phyloP scores from a whole-genome alignment of 2,113 vertebrate genomes.

The Lamprotornis superbus region DNA sequence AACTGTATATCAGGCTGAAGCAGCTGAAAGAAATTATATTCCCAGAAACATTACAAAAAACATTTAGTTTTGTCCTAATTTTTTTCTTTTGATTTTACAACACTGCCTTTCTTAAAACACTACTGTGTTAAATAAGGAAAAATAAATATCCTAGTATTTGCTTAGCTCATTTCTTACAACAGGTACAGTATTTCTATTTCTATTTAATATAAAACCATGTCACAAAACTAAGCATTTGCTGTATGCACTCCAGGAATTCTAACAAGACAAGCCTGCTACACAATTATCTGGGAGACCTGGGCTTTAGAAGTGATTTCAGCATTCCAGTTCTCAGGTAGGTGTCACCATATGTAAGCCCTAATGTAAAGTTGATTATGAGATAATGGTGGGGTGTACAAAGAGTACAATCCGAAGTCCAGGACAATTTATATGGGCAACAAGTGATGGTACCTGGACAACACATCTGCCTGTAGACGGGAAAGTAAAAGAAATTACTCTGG shows the following conservation, averaged over 20 bases:
- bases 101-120: not conserved
- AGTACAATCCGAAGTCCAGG: too few species aligned
- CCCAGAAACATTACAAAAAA: not conserved
- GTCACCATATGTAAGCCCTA: fast-evolving
- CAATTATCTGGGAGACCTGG: not conserved
- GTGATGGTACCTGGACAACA: too few species aligned
- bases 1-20: not conserved
- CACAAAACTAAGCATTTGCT: not conserved
- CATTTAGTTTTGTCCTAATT: too few species aligned
- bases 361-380: not conserved
- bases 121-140: not conserved
- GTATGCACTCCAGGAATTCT: not conserved
- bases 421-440: too few species aligned
- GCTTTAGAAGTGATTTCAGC: not conserved
- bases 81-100: not conserved
- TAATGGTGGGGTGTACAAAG: too few species aligned
- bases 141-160: not conserved
- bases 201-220: not conserved
- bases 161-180: not conserved
- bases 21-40: not conserved
- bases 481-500: too few species aligned
- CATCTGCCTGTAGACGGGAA: too few species aligned
- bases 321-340: not conserved
- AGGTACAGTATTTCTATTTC: not conserved
- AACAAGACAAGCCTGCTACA: not conserved